These are phyloP conservation scores for Mormoops blainvillei DNA, from an alignment of 2,113 vertebrate genomes.

Conservation along the genomic window DNA sequence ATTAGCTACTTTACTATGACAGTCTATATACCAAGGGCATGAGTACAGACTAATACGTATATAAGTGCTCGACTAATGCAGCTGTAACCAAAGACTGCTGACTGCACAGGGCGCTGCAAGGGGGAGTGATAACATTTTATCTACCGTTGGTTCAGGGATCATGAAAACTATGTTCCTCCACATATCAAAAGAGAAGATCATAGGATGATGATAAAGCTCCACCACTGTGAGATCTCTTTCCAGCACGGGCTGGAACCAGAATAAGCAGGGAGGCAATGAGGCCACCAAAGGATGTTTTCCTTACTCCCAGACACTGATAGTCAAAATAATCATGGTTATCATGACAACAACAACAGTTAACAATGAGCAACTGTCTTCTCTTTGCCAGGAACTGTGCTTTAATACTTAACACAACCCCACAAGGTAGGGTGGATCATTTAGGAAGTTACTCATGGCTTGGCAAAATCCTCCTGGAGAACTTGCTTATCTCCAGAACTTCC, in stretches of 20 bases:
- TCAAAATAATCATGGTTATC: not conserved
- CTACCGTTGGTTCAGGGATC: not conserved
- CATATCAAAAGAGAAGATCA: not conserved
- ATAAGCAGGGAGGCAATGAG: not conserved
- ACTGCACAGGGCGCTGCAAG: not conserved
- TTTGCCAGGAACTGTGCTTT: not conserved
- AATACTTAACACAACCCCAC: not conserved
- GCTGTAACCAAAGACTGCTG: not conserved
- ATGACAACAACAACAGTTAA: not conserved
- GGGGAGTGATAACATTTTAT: not conserved
- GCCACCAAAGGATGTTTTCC: not conserved
- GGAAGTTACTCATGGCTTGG: not conserved
- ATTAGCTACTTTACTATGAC: conserved; percentile 53
- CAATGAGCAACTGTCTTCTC: not conserved
- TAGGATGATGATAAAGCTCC: not conserved
- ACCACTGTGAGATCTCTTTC: not conserved
- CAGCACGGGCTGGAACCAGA: not conserved
- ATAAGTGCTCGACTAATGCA: not conserved
- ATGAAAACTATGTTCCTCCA: not conserved
- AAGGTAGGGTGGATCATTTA: not conserved
- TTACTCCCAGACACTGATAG: not conserved
- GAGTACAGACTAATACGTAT: not conserved
- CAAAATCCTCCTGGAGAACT: not conserved
- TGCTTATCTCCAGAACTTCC: conserved; percentile 4
- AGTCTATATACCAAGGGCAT: not conserved